Conservation (phyloP, 2,888 invertebrate species). For the Pollenia amentaria region DNA sequence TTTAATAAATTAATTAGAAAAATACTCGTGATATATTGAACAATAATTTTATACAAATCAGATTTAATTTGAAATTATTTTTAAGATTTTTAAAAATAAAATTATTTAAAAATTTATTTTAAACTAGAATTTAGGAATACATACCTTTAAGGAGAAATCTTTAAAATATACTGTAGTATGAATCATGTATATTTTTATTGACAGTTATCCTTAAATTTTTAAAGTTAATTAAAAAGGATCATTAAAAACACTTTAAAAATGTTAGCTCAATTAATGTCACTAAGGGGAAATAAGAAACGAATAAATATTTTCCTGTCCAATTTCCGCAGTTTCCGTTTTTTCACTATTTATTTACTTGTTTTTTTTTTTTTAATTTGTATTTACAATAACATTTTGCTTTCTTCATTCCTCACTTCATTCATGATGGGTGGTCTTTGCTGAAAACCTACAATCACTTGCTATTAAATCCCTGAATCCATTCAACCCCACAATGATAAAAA, state of each 20-base stretch:
- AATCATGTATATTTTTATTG: background rate
- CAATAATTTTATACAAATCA: too few relatives aligned
- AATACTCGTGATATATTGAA: too few relatives aligned
- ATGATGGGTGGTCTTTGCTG: slow-evolving; percentile 67
- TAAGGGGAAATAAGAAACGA: slow-evolving; percentile 82
- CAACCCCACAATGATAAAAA: slow-evolving; percentile 37
- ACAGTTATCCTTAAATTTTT: too few relatives aligned
- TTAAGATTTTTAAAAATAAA: too few relatives aligned
- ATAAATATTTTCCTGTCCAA: slow-evolving; percentile 81
- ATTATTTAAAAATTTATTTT: too few relatives aligned
- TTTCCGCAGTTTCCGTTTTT: slow-evolving; percentile 59
- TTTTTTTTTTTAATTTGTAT: too few relatives aligned
- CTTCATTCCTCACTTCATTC: slow-evolving; percentile 6
- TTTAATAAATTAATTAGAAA: slow-evolving; percentile 82
- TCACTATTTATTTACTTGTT: slow-evolving; percentile 7
- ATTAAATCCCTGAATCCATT: slow-evolving; percentile 13
- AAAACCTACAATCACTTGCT: slow-evolving; percentile 47
- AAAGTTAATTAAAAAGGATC: background rate
- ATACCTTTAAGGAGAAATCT: too few relatives aligned
- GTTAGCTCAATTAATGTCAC: slow-evolving; percentile 2
- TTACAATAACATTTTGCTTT: slow-evolving; percentile 4
- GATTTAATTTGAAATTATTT: too few relatives aligned
- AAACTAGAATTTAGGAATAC: too few relatives aligned
- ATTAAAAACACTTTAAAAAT: background rate
- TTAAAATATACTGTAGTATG: background rate